These are phyloP conservation scores for Nematolebias whitei DNA, from an alignment of 2,113 vertebrate species.

Conservation along the genomic window DNA sequence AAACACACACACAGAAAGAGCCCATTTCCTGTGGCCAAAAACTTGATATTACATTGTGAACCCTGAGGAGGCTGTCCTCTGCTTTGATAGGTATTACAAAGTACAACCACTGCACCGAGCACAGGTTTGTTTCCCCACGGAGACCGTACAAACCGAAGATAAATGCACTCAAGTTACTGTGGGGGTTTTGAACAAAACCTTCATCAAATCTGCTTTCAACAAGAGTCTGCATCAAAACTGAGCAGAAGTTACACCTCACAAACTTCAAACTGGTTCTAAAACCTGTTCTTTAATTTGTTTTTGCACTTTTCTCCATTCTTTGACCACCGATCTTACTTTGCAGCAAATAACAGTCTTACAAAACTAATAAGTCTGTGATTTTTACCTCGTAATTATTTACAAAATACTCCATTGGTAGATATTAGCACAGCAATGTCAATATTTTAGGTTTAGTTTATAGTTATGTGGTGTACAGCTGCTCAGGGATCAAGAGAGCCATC, in stretches of 20 bases:
- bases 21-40: constrained; percentile 29
- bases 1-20: not conserved
- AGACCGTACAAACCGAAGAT: constrained; percentile 6
- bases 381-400: too few species aligned
- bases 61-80: constrained; percentile 25
- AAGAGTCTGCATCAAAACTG: constrained; percentile 3
- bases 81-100: constrained; percentile 13
- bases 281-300: not conserved
- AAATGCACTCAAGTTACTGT: constrained; percentile 13
- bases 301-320: not conserved
- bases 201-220: constrained; percentile 7
- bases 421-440: too few species aligned
- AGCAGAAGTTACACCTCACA: not conserved
- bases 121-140: constrained; percentile 10
- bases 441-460: too few species aligned
- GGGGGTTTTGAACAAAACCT: constrained; percentile 1
- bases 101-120: not conserved
- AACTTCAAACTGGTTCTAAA: not conserved
- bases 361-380: not conserved
- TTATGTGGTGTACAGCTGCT: too few species aligned
- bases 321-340: too few species aligned
- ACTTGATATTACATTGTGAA: constrained; percentile 27
- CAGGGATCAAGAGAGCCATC: too few species aligned
- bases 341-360: not conserved
- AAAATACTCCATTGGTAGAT: too few species aligned